Conservation (phyloP, 1,140 invertebrate species). For the Amyelois transitella region DNA sequence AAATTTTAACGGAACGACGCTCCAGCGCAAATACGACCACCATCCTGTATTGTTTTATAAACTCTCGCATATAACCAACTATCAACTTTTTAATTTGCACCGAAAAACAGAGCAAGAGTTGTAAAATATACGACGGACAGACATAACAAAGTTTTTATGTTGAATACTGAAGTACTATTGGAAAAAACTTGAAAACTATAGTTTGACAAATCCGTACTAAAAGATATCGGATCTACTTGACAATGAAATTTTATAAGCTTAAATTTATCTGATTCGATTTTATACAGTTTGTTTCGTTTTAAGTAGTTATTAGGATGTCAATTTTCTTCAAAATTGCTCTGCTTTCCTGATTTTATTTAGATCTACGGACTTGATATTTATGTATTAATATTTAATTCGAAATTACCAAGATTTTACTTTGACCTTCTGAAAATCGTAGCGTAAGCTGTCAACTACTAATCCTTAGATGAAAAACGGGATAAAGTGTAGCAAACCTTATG, state of each 20-base stretch:
- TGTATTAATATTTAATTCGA: too few species aligned
- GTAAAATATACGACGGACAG: background rate
- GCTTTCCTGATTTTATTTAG: too few species aligned
- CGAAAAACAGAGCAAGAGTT: background rate
- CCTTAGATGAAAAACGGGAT: background rate
- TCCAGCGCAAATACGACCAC: constrained; percentile 12
- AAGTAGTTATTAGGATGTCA: too few species aligned
- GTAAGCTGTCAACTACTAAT: background rate
- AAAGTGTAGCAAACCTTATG: background rate
- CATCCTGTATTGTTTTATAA: constrained; percentile 12
- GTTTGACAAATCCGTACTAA: background rate
- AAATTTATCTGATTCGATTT: too few species aligned
- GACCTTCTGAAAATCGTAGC: background rate
- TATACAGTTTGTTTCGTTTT: too few species aligned
- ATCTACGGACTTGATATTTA: too few species aligned
- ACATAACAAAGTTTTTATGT: background rate
- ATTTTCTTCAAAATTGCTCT: too few species aligned
- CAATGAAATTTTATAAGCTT: too few species aligned
- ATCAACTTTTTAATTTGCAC: constrained; percentile 1
- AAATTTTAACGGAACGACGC: constrained; percentile 26
- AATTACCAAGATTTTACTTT: too few species aligned
- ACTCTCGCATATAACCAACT: constrained; percentile 4
- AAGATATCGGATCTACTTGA: too few species aligned
- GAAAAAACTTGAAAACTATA: background rate
- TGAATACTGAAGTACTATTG: background rate